phyloP scores from a whole-genome alignment of 2,888 invertebrate genomes.

The Crocallis elinguaria region DNA sequence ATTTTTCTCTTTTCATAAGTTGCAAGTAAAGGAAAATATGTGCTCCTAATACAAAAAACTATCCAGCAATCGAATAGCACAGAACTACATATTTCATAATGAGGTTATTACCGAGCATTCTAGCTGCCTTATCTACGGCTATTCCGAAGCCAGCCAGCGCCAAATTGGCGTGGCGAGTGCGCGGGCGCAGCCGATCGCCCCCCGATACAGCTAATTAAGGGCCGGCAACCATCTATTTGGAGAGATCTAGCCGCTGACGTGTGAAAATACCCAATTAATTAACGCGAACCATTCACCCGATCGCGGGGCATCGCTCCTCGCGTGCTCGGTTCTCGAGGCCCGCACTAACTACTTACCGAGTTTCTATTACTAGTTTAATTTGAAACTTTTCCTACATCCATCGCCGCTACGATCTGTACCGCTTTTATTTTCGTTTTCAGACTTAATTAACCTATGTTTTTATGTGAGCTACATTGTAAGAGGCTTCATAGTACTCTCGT shows the following conservation, averaged over 20 bases:
- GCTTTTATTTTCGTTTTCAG: constrained; percentile 22
- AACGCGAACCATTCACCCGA: constrained; percentile 73
- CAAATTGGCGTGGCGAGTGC: constrained; percentile 83
- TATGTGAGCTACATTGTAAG: constrained; percentile 9
- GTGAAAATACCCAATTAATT: constrained; percentile 85
- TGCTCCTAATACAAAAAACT: constrained; percentile 46
- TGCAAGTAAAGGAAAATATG: constrained; percentile 13
- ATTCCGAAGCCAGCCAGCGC: constrained; percentile 73
- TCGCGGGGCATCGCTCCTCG: constrained; percentile 71
- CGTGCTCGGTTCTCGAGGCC: constrained; percentile 62
- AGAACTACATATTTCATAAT: constrained; percentile 77
- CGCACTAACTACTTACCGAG: constrained; percentile 56
- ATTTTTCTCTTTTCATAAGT: not conserved
- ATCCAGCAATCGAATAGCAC: constrained; percentile 63
- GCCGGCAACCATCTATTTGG: constrained; percentile 82
- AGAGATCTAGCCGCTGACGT: constrained; percentile 82
- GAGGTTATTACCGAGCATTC: constrained; percentile 82
- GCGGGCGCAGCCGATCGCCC: constrained; percentile 74
- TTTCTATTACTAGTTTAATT: constrained; percentile 60
- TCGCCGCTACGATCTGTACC: constrained; percentile 36
- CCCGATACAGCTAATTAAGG: constrained; percentile 83
- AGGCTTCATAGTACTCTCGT: constrained; percentile 23
- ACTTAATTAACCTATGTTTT: constrained; percentile 18
- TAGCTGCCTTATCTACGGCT: constrained; percentile 73
- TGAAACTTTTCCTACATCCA: constrained; percentile 50